Evolutionary conservation across 2,113 vertebrate species (phyloP), one percentile per base, ranked within the genome.

Genomic region (Ageneiosus marmoratus): DNA sequence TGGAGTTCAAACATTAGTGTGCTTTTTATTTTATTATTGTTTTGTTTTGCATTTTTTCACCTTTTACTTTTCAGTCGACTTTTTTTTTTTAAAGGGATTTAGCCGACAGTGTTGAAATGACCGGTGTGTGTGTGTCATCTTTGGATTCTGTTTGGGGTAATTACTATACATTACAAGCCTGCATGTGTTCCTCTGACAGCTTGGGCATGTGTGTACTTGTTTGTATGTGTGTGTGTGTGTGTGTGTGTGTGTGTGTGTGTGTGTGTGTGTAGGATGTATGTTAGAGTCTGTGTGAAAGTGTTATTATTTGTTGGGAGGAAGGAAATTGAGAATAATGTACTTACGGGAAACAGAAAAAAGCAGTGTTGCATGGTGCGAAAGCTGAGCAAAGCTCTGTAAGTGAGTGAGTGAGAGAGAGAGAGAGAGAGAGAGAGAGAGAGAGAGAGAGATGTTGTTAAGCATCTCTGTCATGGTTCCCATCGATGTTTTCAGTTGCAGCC

Each of bases 241-340:
- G 48, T 65, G n/a, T 41, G 34, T 60, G 18, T 29, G 18, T 58
- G 22, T 15, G 51, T 32, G 70, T 34, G 10, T 48, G 32, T 50
- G 58, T 75, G 48, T 65, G n/a, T 41, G 34, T 60, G 18, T 29
- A 70, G 37, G 41, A 46, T n/a, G 79, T 16, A n/a, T 27, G 65
- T 27, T 24, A 34, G 62, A 22, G 48, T 75, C 48, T 22, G 65
- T 75, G 72, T 27, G 16, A 84, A 48, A 27, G 76, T 75, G 77
- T 77, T 46, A 85, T 82, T 86, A 82, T 60, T 32, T 62, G 16
- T 53, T 16, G 6, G 50, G 27, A 85, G 81, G 70, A 81, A 81
- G 86, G 84, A 87, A 88, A 88, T 76, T 50, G 55, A 58, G 58
- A 84, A 84, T 84, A 88, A 84, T 82, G 67, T 75, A 70, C 75